Evolutionary conservation across 2,888 invertebrate genomes (phyloP), one percentile per base, ranked within the genome.

Genomic region (Dryobota labecula): DNA sequence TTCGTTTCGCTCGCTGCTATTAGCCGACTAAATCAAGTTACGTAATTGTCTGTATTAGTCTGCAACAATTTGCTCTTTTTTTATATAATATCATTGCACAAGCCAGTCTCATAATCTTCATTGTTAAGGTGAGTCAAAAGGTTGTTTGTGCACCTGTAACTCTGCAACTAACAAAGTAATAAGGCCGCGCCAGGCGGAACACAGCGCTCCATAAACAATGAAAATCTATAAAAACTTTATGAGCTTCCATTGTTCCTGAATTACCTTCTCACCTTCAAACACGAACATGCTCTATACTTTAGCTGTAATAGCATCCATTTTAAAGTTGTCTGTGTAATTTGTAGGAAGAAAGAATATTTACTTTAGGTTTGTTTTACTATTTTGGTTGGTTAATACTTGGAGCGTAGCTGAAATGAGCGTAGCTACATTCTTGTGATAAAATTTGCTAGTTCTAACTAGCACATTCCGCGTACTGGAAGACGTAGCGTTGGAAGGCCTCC

Each of bases 151-250:
- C 70, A 76, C 45, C 70, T 78, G 70, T 67, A 71, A 45, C 38
- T 58, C 49, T 61, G 53, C 41, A 68, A 73, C 78, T 76, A 76
- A 83, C 76, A 84, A 74, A 81, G 71, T 83, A 82, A 84, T 85
- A 85, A 85, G 73, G 73, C 75, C 70, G 75, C 63, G 76, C 66
- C 61, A 61, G 68, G 70, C 73, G 76, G 76, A 70, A 78, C 76
- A 64, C 69, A 57, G 61, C 76, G 49, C 65, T n/a, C n/a, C 77
- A 76, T 88, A 85, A 87, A 86, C 76, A 85, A 86, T 83, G 80
- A 81, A 84, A 87, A 85, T 75, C 75, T 76, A 87, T 88, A 88
- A 88, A 89, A 84, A 83, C 65, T 87, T 88, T 88, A 87, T 84
- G 86, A 84, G 84, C 80, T 72, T 77, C 82, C 82, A 84, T 80